Conservation (phyloP, 2,113 vertebrate genomes). For the Hippocampus zosterae region DNA sequence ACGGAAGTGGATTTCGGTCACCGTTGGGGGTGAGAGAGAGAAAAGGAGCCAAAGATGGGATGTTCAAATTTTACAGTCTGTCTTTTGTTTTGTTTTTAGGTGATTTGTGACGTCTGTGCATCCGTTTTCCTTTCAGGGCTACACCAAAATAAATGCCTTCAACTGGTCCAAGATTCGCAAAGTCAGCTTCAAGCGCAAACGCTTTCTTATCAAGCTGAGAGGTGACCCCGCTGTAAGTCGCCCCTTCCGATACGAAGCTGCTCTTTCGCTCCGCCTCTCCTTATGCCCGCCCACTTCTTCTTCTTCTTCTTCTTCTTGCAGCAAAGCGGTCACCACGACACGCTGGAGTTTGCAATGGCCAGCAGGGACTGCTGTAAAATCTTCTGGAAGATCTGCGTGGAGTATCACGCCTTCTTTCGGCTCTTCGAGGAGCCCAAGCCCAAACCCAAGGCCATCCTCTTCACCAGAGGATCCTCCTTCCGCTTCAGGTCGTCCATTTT, state of each 20-base stretch:
- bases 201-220: conserved; percentile 92
- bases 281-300: neutral
- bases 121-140: conserved; percentile 67
- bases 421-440: conserved; percentile 95
- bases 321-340: conserved; percentile 88
- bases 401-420: conserved; percentile 94
- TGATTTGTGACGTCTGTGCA: too few species aligned
- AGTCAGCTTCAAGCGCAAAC: conserved; percentile 93
- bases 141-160: conserved; percentile 93
- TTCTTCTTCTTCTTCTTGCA: conserved; percentile 21
- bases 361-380: conserved; percentile 93
- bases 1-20: too few species aligned
- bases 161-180: conserved; percentile 97
- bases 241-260: too few species aligned
- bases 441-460: conserved; percentile 91
- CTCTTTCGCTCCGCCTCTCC: neutral
- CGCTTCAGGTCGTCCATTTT: conserved; percentile 82
- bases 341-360: conserved; percentile 91
- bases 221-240: conserved; percentile 87
- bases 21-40: too few species aligned
- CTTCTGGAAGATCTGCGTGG: conserved; percentile 97
- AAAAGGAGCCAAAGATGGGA: too few species aligned
- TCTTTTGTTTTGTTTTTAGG: neutral
- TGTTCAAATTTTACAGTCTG: neutral
- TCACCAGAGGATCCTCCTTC: conserved; percentile 92